These are phyloP conservation scores for Cossypha caffra DNA, from an alignment of 2,797 vertebrate species.

Conservation along the genomic window DNA sequence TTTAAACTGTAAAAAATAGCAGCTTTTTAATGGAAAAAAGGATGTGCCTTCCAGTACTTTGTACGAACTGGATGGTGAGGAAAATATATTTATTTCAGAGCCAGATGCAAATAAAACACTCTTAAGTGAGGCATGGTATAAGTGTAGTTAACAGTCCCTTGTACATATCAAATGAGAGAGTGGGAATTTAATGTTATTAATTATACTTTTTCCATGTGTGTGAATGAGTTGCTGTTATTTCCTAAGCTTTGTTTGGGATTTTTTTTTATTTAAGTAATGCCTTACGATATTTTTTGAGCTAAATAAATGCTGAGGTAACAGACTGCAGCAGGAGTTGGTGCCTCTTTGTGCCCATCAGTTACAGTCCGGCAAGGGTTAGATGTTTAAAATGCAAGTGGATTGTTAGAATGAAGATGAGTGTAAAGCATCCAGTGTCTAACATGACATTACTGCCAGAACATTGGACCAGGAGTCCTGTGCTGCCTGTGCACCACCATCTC, in stretches of 20 bases:
- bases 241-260: background rate
- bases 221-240: background rate
- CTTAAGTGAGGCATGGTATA: fast-evolving
- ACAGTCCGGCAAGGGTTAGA: background rate
- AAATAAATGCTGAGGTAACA: background rate
- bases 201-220: background rate
- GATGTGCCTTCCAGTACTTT: background rate
- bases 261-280: background rate
- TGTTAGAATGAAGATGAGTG: background rate
- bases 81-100: background rate
- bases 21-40: background rate
- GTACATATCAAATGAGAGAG: background rate
- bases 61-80: background rate
- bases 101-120: background rate
- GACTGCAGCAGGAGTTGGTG: background rate
- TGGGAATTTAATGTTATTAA: background rate
- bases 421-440: fast-evolving
- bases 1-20: background rate
- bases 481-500: background rate
- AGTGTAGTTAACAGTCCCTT: background rate
- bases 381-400: background rate
- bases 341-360: background rate
- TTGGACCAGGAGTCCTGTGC: background rate
- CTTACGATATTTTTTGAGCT: background rate
- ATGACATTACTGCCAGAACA: fast-evolving